Base-by-base conservation (phyloP, 2,797 vertebrate species). In the Eospalax fontanierii region DNA sequence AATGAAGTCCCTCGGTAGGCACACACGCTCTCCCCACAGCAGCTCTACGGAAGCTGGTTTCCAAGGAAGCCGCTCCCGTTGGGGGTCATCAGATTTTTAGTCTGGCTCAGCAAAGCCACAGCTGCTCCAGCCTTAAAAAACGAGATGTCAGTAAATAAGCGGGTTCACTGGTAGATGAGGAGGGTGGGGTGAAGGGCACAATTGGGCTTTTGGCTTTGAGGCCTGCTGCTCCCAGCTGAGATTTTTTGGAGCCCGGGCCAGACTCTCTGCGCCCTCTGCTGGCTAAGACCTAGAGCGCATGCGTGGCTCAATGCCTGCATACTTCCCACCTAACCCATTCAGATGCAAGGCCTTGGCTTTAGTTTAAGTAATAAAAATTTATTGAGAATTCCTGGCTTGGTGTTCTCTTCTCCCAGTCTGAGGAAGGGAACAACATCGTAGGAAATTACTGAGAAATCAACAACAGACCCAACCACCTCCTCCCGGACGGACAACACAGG, bases 341-440 rank as follows among this genome's bases (percentile, higher is more conserved):
- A 50, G 40, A 90, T 18, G 73, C 16, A 1, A 84, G 18, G 40
- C 22, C 28, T 24, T 46, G n/a, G 93, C 26, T 94, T 90, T 11
- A 54, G 86, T 35, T 94, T 90, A 33, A 95, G 94, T 97, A 97
- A 96, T 97, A 98, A 98, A 98, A 97, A 91, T 98, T 98, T 98
- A 98, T 97, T 98, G 96, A 97, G 83, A 96, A 95, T 96, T 96
- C 89, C 92, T 84, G 87, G 96, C 93, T 85, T 91, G 94, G 78
- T 89, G 70, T 89, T 82, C 38, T 93, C 5, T 65, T 89, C 95
- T 93, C 89, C 92, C 46, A 81, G 7, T 30, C 66, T 7, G 50
- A 88, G 94, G 86, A 70, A 92, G 83, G 88, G 83, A 85, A 35
- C 83, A 87, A 78, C 90, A 26, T 59, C 26, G 33, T 73, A 92